Conservation (phyloP, 2,113 vertebrate genomes). For the Elgaria multicarinata region DNA sequence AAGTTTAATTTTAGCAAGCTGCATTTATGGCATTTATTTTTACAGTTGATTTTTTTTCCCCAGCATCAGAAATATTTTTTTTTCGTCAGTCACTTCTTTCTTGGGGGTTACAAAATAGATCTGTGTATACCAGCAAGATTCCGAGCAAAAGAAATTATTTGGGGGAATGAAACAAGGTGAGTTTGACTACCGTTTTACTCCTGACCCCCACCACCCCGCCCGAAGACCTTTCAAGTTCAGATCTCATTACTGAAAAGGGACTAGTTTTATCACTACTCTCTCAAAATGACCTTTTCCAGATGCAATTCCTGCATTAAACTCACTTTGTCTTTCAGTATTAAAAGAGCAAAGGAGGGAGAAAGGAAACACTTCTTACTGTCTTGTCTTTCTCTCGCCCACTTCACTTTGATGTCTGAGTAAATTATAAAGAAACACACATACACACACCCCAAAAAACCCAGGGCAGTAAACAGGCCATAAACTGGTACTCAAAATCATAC, state of each 20-base stretch:
- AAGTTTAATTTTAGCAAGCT: constrained; percentile 29
- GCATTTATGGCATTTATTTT: constrained; percentile 29
- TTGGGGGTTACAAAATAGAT: constrained; percentile 27
- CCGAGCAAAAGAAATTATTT: background rate
- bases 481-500: background rate
- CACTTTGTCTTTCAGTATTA: constrained; percentile 15
- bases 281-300: constrained; percentile 17
- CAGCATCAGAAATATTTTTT: constrained; percentile 16
- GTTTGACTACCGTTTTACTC: background rate
- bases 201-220: background rate
- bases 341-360: background rate
- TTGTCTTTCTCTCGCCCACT: background rate
- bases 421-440: too few relatives aligned
- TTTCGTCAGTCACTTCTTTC: constrained; percentile 3
- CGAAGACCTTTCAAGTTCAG: constrained; percentile 10
- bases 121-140: background rate
- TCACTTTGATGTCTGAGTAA: background rate
- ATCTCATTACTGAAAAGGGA: constrained; percentile 6
- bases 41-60: background rate
- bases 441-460: too few relatives aligned
- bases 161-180: background rate
- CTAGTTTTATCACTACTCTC: background rate
- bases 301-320: constrained; percentile 3
- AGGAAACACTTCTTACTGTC: background rate
- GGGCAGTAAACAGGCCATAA: background rate